A percentile compares a stretch with the other conserved stretches of the same genome.
phyloP scores from a whole-genome alignment of 2,888 invertebrate species.

The Drosophila phalerata region DNA sequence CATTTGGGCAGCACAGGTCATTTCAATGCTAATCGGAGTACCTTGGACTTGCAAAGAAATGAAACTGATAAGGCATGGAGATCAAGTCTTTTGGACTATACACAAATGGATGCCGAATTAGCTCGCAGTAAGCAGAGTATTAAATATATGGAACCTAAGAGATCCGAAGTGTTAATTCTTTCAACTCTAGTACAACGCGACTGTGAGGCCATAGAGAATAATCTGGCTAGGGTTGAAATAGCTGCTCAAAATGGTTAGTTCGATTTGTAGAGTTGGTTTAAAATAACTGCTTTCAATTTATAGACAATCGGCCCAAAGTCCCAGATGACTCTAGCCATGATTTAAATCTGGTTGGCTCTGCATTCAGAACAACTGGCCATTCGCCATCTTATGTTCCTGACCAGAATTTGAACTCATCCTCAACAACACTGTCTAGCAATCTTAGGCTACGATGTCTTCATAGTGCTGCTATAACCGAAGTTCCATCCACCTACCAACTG shows the following conservation, averaged over 20 bases:
- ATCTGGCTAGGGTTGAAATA: constrained; percentile 1
- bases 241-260: constrained; percentile 8
- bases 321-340: neutral
- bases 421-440: neutral
- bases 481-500: neutral
- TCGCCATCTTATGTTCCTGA: neutral
- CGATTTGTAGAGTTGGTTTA: too few species aligned
- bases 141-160: too few species aligned
- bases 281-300: neutral
- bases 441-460: neutral
- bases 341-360: constrained; percentile 15
- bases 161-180: neutral
- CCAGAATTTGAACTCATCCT: neutral
- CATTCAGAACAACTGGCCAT: neutral
- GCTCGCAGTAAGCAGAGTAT: constrained; percentile 21
- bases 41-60: neutral
- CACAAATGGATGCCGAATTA: constrained; percentile 25
- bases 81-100: constrained; percentile 22
- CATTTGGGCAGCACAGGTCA: neutral
- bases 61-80: constrained; percentile 21
- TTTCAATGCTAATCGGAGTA: neutral
- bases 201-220: constrained; percentile 12
- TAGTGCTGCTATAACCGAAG: constrained; percentile 1
- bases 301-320: constrained; percentile 4
- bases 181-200: constrained; percentile 32